Evolutionary conservation across 2,888 invertebrate genomes (phyloP), one percentile per base, ranked within the genome.

Genomic region (Oligia strigilis): DNA sequence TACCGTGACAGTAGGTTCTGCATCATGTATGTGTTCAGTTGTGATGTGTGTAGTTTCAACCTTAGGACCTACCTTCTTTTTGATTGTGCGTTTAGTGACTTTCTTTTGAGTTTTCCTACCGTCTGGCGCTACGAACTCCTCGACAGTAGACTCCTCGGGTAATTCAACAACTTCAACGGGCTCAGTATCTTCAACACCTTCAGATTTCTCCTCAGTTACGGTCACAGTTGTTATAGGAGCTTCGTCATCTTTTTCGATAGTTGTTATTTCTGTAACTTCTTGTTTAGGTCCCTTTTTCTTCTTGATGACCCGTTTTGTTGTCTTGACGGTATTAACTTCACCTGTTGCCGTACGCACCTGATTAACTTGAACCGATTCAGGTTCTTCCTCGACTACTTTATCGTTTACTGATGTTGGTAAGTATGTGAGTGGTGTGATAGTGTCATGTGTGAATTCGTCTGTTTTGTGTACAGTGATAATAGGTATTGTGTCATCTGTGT

Each of bases 21-120:
- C 94, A 91, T 96, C 91, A 89, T 97, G 91, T 93, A 95, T 84
- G 80, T 93, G 89, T 90, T 92, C 94, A 86, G 95, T 95, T 0
- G 67, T 82, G 2, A 85, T 84, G 3, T 84, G 3, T 66, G 87
- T 87, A 0, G 88, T 88, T 75, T 86, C 85, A 0, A 87, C 19
- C 8, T 75, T 89, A 0, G 89, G 93, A 66, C 92, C 94, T 95
- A 84, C 95, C 94, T 82, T 96, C 88, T 69, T 97, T 95, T 91
- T 96, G 23, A 95, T 94, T 0, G 91, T 86, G 0, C 93, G 93
- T 83, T 93, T 95, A 29, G 91, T 93, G 3, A 94, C 46, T 11
- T 11, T 46, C 46, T 46, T 46, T 11, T 46, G 46, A 0, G 66
- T 46, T 46, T 11, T 46, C 46, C 11, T 46, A 46, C 46, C 46